phyloP scores from a whole-genome alignment of 1,140 invertebrate genomes.

The Acromyrmex heyeri region DNA sequence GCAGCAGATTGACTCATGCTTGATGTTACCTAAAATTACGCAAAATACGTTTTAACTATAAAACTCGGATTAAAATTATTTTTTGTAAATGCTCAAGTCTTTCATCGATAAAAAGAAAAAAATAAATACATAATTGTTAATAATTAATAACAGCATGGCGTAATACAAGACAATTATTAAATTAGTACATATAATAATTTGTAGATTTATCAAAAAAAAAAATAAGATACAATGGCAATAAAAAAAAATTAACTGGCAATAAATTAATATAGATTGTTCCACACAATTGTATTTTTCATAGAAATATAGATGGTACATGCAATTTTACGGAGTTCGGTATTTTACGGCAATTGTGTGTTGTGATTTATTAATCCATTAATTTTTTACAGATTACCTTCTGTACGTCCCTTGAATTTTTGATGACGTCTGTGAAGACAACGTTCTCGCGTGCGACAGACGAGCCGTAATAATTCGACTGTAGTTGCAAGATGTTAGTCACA shows the following conservation, averaged over 20 bases:
- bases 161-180: background rate
- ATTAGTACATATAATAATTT: background rate
- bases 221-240: background rate
- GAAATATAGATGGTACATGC: background rate
- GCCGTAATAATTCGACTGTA: conserved; percentile 59
- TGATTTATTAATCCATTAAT: background rate
- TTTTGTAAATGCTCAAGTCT: background rate
- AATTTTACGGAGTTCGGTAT: background rate
- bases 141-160: background rate
- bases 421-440: background rate
- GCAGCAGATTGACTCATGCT: conserved; percentile 12
- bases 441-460: conserved; percentile 19
- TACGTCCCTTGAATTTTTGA: background rate
- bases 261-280: too few species aligned
- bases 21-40: conserved; percentile 56
- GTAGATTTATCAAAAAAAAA: background rate
- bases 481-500: conserved; percentile 54
- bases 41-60: background rate
- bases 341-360: background rate
- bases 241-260: too few species aligned
- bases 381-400: conserved; percentile 36
- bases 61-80: background rate
- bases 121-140: background rate
- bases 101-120: background rate
- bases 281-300: background rate